Evolutionary conservation across 1,140 invertebrate species (phyloP), one percentile per base, ranked within the genome.

Genomic region (Drosophila guanche): DNA sequence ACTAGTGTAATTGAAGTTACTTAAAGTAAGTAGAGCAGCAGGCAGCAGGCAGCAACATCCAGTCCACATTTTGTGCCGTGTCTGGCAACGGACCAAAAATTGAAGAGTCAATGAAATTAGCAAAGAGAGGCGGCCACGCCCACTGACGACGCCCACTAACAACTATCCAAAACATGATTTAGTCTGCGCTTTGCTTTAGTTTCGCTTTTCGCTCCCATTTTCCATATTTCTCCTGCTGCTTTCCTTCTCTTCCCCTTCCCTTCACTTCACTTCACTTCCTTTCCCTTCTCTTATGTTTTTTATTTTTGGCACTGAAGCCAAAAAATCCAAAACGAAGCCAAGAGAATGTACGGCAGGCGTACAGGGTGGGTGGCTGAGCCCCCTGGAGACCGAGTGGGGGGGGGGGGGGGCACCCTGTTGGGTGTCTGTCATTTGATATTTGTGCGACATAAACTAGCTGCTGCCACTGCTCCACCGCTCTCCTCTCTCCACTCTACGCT

Each of bases 401-500:
- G 16, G 1, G 16, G 0, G 7, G 14, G 8, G 20, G 45, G 29
- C 61, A 47, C 62, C 65, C 62, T 37, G 41, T 12, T 23, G 50
- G 60, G 57, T 8, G 63, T 53, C 67, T 85, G 81, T 85, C 80
- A 85, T 77, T 77, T 77, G 81, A 85, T 86, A 85, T 85, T 85
- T 85, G 81, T 85, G 80, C 80, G 81, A 85, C 80, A 85, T 62
- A 85, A 85, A 85, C 80, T 85, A 85, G 80, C 81, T 67, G 58
- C 68, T 12, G 33, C 33, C 33, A 2, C 33, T 10, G 20, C 40
- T 37, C 23, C 45, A 43, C 22, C 8, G 54, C 47, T 47, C 23
- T 60, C 55, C 40, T 33, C 45, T 10, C 41, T 12, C 29, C n/a
- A 12, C 51, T 20, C 40, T 56, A 6, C 27, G 37, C 50, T 45